These are phyloP conservation scores for Ctenochaetus hawaiiensis DNA, from an alignment of 2,797 vertebrate genomes.

Conservation along the genomic window DNA sequence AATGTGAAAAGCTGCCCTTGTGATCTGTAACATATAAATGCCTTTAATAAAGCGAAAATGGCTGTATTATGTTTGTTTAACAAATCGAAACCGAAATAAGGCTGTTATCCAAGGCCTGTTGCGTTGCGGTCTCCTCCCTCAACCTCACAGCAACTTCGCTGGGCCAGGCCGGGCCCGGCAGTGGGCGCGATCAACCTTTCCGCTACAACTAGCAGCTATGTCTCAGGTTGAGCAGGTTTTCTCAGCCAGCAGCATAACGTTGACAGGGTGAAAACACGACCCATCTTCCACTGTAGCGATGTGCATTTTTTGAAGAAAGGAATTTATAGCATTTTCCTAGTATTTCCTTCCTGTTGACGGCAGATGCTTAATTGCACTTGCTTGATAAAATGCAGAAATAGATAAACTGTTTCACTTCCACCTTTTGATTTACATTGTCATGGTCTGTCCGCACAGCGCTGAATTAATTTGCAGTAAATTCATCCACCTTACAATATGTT, in stretches of 20 bases:
- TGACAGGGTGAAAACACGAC: constrained; percentile 7
- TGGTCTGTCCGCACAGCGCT: neutral
- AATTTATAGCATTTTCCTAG: neutral
- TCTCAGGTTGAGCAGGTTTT: constrained; percentile 55
- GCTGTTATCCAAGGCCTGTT: neutral
- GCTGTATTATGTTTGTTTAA: rapidly evolving
- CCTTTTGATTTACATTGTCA: neutral
- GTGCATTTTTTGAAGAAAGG: neutral
- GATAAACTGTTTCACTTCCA: constrained; percentile 35
- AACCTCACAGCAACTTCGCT: constrained; percentile 12
- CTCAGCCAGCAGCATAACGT: neutral
- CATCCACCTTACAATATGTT: neutral
- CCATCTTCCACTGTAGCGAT: neutral
- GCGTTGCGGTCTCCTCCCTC: constrained; percentile 47
- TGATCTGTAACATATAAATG: neutral
- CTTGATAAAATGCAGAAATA: constrained; percentile 30
- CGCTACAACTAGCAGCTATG: constrained; percentile 43
- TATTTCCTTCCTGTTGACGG: constrained; percentile 29
- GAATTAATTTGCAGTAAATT: neutral
- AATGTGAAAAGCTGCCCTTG: constrained; percentile 19
- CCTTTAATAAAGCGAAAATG: rapidly evolving
- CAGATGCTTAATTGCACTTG: constrained; percentile 57
- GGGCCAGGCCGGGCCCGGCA: constrained; percentile 62
- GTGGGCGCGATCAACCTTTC: constrained; percentile 68
- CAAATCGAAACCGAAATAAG: rapidly evolving